Evolutionary conservation across 2,113 vertebrate genomes (phyloP).

Genomic region (Amphiprion ocellaris): DNA sequence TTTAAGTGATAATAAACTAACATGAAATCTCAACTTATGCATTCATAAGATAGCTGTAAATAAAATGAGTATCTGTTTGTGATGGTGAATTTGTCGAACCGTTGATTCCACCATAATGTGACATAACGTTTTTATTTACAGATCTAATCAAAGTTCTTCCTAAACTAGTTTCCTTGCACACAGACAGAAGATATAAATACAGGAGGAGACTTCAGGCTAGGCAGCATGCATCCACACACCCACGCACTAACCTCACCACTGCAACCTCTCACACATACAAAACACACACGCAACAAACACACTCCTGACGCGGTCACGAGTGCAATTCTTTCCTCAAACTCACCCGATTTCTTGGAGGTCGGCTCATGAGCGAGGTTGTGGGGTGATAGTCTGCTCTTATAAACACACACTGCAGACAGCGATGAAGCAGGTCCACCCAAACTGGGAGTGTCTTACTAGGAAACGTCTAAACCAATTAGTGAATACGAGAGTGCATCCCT

Average conservation of each 20-base stretch:
- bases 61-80: not conserved
- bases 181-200: conserved; percentile 35
- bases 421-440: conserved; percentile 81
- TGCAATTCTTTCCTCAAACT: conserved; percentile 78
- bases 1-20: conserved; percentile 2
- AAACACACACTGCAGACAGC: conserved; percentile 77
- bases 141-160: conserved; percentile 19
- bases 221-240: conserved; percentile 72
- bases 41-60: conserved; percentile 1
- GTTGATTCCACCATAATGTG: not conserved
- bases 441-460: conserved; percentile 90
- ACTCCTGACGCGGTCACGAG: conserved; percentile 1
- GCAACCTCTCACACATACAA: not conserved
- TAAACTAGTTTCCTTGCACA: conserved; percentile 18
- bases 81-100: not conserved
- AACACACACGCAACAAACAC: conserved; percentile 31
- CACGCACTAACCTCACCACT: not conserved
- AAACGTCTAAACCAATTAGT: conserved; percentile 89
- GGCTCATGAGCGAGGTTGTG: conserved; percentile 83
- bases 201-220: conserved; percentile 55
- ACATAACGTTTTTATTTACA: conserved; percentile 1
- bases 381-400: conserved; percentile 78
- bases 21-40: not conserved
- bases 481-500: conserved; percentile 76
- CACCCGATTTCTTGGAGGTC: conserved; percentile 87